Evolutionary conservation across 1,140 invertebrate genomes (phyloP).

Genomic region (Kradibia gibbosae): DNA sequence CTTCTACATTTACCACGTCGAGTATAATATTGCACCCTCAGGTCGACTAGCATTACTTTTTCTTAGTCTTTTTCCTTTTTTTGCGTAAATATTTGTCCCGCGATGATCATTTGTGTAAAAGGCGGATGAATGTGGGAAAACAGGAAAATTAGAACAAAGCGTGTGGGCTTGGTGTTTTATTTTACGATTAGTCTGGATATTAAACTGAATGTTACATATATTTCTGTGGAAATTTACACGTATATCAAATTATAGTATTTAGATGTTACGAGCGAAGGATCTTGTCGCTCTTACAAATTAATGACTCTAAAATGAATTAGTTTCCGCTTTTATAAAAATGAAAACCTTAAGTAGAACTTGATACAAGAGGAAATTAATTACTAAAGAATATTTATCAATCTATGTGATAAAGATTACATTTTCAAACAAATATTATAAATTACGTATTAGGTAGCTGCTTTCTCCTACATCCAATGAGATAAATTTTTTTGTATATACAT

Average conservation of each 20-base stretch:
- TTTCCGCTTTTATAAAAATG: not conserved
- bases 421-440: no score
- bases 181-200: not conserved
- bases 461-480: no score
- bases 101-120: not conserved
- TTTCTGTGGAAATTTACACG: not conserved
- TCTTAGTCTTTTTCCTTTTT: not conserved
- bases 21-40: slow-evolving; percentile 16
- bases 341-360: no score
- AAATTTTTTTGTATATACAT: no score
- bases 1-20: not conserved
- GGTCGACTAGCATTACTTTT: not conserved
- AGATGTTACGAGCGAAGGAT: not conserved
- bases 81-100: slow-evolving; percentile 31
- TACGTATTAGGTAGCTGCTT: no score
- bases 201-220: not conserved
- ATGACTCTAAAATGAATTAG: not conserved
- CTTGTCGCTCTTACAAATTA: not conserved
- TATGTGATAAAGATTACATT: no score
- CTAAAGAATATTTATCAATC: no score
- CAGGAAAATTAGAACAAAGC: slow-evolving; percentile 34
- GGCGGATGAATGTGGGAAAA: slow-evolving; percentile 23
- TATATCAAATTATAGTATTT: not conserved
- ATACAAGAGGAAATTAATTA: no score
- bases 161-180: slow-evolving; percentile 7